These are phyloP conservation scores for Tanypteryx hageni DNA, from an alignment of 2,888 invertebrate genomes.

Conservation along the genomic window DNA sequence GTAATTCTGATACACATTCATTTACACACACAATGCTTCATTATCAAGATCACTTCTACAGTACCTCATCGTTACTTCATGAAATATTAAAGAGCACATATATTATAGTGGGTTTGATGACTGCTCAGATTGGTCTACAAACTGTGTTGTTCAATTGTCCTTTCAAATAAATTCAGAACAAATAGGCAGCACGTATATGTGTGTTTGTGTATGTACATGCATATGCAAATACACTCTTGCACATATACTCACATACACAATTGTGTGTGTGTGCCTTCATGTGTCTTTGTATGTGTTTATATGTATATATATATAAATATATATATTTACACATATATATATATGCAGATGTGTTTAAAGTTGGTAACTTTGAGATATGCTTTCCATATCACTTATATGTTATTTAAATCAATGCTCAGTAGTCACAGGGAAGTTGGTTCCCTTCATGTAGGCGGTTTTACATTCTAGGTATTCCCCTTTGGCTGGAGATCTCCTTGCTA, in stretches of 20 bases:
- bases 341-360: too few species aligned
- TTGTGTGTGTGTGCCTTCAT: not conserved
- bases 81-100: slow-evolving; percentile 27
- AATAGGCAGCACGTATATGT: slow-evolving; percentile 49
- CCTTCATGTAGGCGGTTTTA: slow-evolving; percentile 66
- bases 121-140: slow-evolving; percentile 33
- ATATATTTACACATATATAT: too few species aligned
- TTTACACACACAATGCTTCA: slow-evolving; percentile 48
- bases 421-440: slow-evolving; percentile 38
- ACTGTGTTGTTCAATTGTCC: slow-evolving; percentile 44
- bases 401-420: slow-evolving; percentile 7
- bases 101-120: slow-evolving; percentile 15
- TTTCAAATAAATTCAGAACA: slow-evolving; percentile 22
- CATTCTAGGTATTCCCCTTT: slow-evolving; percentile 85
- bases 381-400: slow-evolving; percentile 34
- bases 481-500: slow-evolving; percentile 87
- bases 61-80: slow-evolving; percentile 46
- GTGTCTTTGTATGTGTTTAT: too few species aligned
- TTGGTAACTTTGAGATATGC: not conserved
- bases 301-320: too few species aligned
- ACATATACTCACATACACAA: too few species aligned
- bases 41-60: slow-evolving; percentile 22
- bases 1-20: slow-evolving; percentile 46
- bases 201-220: slow-evolving; percentile 26
- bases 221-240: too few species aligned